Base-by-base conservation (phyloP, 1,140 invertebrate genomes). In the Aphelenchoides avenae region DNA sequence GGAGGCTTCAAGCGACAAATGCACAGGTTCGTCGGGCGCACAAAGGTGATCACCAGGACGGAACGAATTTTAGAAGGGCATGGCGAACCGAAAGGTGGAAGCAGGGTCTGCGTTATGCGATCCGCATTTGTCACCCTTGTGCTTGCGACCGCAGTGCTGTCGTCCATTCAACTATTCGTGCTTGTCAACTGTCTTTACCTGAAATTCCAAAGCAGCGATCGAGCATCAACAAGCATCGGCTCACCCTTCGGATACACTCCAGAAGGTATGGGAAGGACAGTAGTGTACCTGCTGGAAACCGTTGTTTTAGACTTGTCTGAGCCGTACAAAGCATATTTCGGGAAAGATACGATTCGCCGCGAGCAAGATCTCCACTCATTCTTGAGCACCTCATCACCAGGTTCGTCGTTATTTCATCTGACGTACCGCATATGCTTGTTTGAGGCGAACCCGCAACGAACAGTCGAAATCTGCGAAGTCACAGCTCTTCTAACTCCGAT, bases 51-150 rank as follows among this genome's bases (percentile, higher is more conserved):
- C 15, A 20, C 24, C 15, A 39, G 24, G 24, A 3, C 24, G 3
- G 18, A 20, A 18, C 33, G 50, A 18, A 56, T 49, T 49, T 13
- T 20, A 49, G 47, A 49, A 11, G 1, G 9, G 6, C 24, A 34
- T 9, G 22, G 43, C 27, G 5, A 6, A 6, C 18, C 41, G 7
- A 7, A 11, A 43, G 13, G 13, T 34, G 50, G 50, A 7, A 52
- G 24, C 52, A n/a, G 56, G 15, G 15, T 52, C 29, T 52, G 50
- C 24, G n/a, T 52, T 42, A 18, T 22, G 29, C 44, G 50, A 18
- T 52, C 50, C 11, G 20, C 56, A 13, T 42, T 52, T n/a, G 56
- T 52, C 24, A 52, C 18, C 24, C 48, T 52, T 56, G 6, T 52
- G 44, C 51, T 52, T 13, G 48, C 15, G 18, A 3, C 56, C 13